phyloP scores from a whole-genome alignment of 2,797 vertebrate species.

The Mico argentatus region DNA sequence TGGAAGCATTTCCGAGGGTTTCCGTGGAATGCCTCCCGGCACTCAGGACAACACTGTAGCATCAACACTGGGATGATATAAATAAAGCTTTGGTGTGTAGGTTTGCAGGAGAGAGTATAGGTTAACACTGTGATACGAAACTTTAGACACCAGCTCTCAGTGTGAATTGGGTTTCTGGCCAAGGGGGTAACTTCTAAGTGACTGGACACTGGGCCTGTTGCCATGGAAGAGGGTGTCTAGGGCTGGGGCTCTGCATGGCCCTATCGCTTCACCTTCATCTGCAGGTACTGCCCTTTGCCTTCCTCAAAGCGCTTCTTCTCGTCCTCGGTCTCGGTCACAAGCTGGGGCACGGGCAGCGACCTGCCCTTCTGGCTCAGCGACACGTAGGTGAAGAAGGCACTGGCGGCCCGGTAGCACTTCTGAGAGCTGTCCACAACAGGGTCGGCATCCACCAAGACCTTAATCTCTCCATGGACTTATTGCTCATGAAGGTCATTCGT shows the following conservation, averaged over 20 bases:
- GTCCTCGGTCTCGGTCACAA: conserved; percentile 89
- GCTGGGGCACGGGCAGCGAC: too few relatives aligned
- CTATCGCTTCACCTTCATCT: conserved; percentile 92
- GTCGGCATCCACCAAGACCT: conserved; percentile 94
- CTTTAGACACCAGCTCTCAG: conserved; percentile 60
- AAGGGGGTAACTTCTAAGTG: conserved; percentile 11
- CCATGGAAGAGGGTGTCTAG: conserved; percentile 71
- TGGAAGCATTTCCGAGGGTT: conserved; percentile 51
- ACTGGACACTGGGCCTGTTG: background rate
- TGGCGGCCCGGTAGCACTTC: conserved; percentile 91
- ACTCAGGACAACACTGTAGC: background rate
- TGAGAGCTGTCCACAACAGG: conserved; percentile 85
- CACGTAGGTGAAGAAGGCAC: conserved; percentile 91
- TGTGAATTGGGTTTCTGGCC: conserved; percentile 51
- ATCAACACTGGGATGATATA: background rate
- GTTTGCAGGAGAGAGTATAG: conserved; percentile 40
- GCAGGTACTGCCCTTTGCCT: conserved; percentile 93
- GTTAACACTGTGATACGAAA: conserved; percentile 71
- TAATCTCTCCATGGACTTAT: conserved; percentile 96
- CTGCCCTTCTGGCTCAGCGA: too few relatives aligned
- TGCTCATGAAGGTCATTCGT: conserved; percentile 96
- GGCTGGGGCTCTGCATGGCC: conserved; percentile 79
- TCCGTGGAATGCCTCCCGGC: background rate
- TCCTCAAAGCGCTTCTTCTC: conserved; percentile 94
- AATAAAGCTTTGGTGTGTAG: conserved; percentile 81